Evolutionary conservation across 2,113 vertebrate genomes (phyloP).

Genomic region (Zonotrichia leucophrys): DNA sequence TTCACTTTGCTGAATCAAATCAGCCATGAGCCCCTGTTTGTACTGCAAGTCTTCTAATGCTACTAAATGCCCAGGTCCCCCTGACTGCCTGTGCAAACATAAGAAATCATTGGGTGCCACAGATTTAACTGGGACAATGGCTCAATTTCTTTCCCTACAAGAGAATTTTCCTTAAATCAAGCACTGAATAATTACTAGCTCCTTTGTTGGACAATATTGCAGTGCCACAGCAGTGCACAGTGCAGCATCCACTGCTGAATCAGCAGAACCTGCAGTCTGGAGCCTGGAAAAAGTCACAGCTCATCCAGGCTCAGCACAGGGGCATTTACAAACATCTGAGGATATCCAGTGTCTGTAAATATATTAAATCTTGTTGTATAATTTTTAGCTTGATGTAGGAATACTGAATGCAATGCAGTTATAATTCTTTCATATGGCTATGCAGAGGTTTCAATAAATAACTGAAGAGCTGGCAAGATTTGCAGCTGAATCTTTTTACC

Average conservation of each 20-base stretch:
- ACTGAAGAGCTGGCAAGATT: background rate
- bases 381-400: background rate
- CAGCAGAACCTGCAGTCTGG: background rate
- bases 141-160: background rate
- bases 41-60: background rate
- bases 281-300: background rate
- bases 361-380: background rate
- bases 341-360: background rate
- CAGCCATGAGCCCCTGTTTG: background rate
- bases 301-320: background rate
- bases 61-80: background rate
- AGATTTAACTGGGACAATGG: background rate
- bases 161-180: background rate
- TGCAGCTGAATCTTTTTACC: background rate
- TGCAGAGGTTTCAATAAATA: background rate
- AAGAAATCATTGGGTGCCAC: background rate
- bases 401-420: background rate
- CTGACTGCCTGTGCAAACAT: rapidly evolving
- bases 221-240: background rate
- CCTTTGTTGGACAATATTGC: background rate
- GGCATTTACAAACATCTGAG: background rate
- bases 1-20: background rate
- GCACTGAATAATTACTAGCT: background rate
- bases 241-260: background rate
- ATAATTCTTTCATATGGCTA: background rate